Evolutionary conservation across 2,888 invertebrate genomes (phyloP).

Genomic region (Lutraria lutraria): DNA sequence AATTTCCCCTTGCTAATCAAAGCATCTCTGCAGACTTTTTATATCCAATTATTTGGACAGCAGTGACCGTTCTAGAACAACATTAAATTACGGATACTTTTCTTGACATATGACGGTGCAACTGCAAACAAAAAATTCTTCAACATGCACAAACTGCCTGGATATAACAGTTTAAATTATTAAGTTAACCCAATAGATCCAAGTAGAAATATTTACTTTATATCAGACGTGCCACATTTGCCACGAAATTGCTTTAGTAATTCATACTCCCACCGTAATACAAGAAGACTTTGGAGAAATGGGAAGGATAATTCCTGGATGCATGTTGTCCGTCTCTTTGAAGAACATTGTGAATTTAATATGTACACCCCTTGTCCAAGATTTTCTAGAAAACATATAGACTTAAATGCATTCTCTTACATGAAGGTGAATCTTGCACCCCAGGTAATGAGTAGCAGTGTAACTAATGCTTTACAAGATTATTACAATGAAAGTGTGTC

Average conservation of each 20-base stretch:
- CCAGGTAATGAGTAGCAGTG: slow-evolving; percentile 46
- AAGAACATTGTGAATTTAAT: slow-evolving; percentile 54
- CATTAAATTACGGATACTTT: too few species aligned
- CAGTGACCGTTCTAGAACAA: too few species aligned
- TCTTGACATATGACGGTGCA: too few species aligned
- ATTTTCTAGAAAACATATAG: not conserved
- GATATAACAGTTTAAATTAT: too few species aligned
- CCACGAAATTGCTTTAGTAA: slow-evolving; percentile 67
- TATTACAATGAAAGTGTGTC: slow-evolving; percentile 31
- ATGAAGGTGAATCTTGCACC: slow-evolving; percentile 58
- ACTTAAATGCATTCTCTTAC: not conserved
- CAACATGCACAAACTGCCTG: too few species aligned
- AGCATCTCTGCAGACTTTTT: not conserved
- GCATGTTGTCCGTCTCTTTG: slow-evolving; percentile 54
- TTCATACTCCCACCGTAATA: slow-evolving; percentile 60
- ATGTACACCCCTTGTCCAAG: slow-evolving; percentile 55
- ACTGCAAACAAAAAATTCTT: too few species aligned
- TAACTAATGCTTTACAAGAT: slow-evolving; percentile 53
- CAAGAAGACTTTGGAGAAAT: slow-evolving; percentile 60
- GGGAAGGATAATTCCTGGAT: slow-evolving; percentile 56
- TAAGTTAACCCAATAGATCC: too few species aligned
- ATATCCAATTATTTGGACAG: not conserved
- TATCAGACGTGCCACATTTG: slow-evolving; percentile 66
- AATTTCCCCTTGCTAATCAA: not conserved
- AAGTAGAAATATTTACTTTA: slow-evolving; percentile 50